These are phyloP conservation scores for Mamestra configurata DNA, from an alignment of 1,140 invertebrate species.

Conservation along the genomic window DNA sequence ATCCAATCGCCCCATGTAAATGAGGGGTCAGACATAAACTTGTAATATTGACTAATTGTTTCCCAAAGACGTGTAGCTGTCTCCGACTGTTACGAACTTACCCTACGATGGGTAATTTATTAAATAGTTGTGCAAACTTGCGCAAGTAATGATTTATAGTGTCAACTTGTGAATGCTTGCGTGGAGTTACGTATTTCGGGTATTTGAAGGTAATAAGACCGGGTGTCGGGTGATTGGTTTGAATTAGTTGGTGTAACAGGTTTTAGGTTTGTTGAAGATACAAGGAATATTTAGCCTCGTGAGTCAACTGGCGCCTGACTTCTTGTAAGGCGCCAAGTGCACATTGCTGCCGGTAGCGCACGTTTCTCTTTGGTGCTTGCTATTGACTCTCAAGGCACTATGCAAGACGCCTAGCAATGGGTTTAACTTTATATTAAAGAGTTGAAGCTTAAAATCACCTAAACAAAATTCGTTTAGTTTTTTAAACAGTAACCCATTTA, in stretches of 20 bases:
- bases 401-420: no score
- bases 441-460: no score
- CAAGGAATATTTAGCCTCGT: no score
- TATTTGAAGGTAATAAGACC: not conserved
- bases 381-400: no score
- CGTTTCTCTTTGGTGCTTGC: no score
- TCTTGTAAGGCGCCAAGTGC: no score
- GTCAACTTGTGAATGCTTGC: constrained; percentile 24
- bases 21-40: constrained; percentile 71
- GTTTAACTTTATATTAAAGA: no score
- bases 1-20: constrained; percentile 63
- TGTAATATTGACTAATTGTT: constrained; percentile 76
- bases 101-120: constrained; percentile 37
- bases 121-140: constrained; percentile 34
- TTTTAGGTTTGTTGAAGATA: no score
- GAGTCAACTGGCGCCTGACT: no score
- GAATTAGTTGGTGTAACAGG: not conserved
- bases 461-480: no score
- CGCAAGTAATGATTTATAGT: constrained; percentile 37
- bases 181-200: constrained; percentile 1
- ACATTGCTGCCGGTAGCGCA: no score
- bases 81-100: constrained; percentile 21
- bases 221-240: not conserved
- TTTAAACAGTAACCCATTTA: no score
- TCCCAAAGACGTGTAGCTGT: constrained; percentile 64